These are phyloP conservation scores for Linnaemya tessellans DNA, from an alignment of 2,888 invertebrate genomes.

Conservation along the genomic window DNA sequence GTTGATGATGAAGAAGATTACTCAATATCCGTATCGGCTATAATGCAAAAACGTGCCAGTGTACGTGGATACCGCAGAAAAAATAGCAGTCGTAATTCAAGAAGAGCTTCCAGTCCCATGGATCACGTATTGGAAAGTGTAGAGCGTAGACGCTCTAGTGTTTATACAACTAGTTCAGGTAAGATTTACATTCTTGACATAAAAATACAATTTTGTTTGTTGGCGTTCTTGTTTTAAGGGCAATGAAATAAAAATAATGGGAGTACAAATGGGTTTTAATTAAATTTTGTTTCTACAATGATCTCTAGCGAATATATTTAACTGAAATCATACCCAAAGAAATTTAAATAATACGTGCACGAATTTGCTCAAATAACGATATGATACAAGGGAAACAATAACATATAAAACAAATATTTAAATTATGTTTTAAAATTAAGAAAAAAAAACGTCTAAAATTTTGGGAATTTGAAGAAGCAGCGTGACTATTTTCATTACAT, in stretches of 20 bases:
- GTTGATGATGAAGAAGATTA: constrained; percentile 91
- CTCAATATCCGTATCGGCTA: constrained; percentile 92
- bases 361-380: not conserved
- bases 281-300: not conserved
- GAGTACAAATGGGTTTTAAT: not conserved
- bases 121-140: constrained; percentile 82
- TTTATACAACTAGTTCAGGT: constrained; percentile 93
- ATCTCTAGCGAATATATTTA: too few species aligned
- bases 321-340: not conserved
- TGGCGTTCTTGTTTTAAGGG: not conserved
- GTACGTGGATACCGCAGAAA: constrained; percentile 87
- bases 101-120: constrained; percentile 86
- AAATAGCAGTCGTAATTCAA: constrained; percentile 85
- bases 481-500: too few species aligned
- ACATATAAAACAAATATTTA: too few species aligned
- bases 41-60: constrained; percentile 91
- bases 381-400: too few species aligned
- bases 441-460: too few species aligned
- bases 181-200: constrained; percentile 85
- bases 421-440: too few species aligned
- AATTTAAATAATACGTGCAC: not conserved
- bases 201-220: not conserved
- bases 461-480: too few species aligned
- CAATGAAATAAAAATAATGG: not conserved
- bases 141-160: constrained; percentile 87